These are phyloP conservation scores for Chrysocyon brachyurus DNA, from an alignment of 2,797 vertebrate genomes.

Conservation along the genomic window DNA sequence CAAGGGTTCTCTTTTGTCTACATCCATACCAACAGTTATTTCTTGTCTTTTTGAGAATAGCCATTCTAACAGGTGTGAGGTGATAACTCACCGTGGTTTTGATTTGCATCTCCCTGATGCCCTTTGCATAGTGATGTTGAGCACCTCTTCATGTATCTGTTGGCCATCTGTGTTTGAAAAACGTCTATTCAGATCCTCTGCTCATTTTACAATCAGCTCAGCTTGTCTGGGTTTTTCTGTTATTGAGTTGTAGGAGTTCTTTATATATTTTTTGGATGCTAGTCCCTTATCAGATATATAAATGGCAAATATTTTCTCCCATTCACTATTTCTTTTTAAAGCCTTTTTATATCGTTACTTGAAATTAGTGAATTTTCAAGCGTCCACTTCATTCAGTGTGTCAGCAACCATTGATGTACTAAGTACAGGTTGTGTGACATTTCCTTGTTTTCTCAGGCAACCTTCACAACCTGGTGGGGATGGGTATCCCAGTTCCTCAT, in stretches of 20 bases:
- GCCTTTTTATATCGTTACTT: background rate
- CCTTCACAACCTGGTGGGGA: background rate
- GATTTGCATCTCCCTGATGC: background rate
- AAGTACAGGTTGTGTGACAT: background rate
- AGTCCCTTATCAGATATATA: background rate
- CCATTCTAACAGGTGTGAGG: background rate
- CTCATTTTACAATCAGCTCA: background rate
- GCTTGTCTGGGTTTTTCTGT: background rate
- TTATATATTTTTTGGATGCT: background rate
- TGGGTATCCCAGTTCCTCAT: background rate
- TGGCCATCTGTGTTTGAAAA: background rate
- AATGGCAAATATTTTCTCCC: background rate
- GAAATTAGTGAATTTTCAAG: background rate
- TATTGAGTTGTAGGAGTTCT: background rate
- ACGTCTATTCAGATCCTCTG: background rate
- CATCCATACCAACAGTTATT: background rate
- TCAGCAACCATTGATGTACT: background rate
- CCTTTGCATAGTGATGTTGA: background rate
- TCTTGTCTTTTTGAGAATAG: background rate
- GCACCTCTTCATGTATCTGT: background rate
- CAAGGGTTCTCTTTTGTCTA: background rate
- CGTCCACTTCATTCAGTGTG: background rate
- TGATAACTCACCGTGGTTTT: background rate
- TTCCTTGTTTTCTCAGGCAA: background rate
- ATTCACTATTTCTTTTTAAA: constrained; percentile 8